A percentile compares a stretch with the other conserved stretches of the same genome.
Conservation (phyloP, 1,140 invertebrate species). For the Drosophila dunni region DNA sequence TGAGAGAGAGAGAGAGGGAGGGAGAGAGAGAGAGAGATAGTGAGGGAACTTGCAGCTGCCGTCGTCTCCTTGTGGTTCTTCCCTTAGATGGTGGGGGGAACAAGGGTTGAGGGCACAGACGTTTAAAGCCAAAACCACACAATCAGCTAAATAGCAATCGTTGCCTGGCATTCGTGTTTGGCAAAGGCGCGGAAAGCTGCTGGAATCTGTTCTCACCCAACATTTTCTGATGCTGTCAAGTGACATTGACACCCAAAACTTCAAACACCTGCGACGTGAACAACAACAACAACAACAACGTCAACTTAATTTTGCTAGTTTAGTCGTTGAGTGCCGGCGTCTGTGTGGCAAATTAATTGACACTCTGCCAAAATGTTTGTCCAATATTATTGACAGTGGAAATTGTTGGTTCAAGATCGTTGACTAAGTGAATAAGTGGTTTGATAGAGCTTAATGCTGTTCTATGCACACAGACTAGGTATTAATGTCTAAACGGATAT, state of each 20-base stretch:
- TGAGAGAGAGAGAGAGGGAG: not conserved
- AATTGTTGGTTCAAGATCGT: slow-evolving; percentile 58
- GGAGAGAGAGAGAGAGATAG: slow-evolving; percentile 1
- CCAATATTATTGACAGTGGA: slow-evolving; percentile 65
- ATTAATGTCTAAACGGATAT: not conserved
- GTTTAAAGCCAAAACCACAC: slow-evolving; percentile 70
- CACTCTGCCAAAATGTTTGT: slow-evolving; percentile 70
- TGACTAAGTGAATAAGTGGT: slow-evolving; percentile 35
- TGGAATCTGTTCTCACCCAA: not conserved
- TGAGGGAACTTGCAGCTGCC: slow-evolving; percentile 27
- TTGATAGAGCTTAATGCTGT: slow-evolving; percentile 6
- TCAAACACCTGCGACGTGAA: slow-evolving; percentile 57
- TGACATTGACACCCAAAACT: slow-evolving; percentile 64
- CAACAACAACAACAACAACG: slow-evolving; percentile 31
- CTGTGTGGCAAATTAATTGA: slow-evolving; percentile 71
- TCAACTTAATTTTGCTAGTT: slow-evolving; percentile 73
- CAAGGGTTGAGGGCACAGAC: slow-evolving; percentile 27
- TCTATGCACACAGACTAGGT: not conserved
- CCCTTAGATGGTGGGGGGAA: not conserved
- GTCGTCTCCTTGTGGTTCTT: not conserved
- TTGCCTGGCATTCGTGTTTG: slow-evolving; percentile 41
- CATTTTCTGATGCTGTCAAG: slow-evolving; percentile 44
- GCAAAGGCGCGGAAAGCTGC: slow-evolving; percentile 33
- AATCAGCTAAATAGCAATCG: slow-evolving; percentile 76
- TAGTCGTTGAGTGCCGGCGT: slow-evolving; percentile 59